Evolutionary conservation across 2,113 vertebrate species (phyloP).

Genomic region (Ranitomeya imitator): DNA sequence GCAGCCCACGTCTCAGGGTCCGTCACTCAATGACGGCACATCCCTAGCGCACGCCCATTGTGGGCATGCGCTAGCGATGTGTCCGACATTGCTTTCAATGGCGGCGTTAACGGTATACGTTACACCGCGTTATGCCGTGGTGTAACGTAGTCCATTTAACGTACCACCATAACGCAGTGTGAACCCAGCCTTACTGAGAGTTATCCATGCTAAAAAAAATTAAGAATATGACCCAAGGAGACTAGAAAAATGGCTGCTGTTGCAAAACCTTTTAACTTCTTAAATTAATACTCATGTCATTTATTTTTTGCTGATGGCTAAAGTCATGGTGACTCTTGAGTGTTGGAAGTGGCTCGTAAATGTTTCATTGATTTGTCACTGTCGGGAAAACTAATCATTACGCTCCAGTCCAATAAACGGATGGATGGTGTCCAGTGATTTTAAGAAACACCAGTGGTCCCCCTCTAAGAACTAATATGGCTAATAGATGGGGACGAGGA

Average conservation of each 20-base stretch:
- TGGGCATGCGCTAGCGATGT: too few species aligned
- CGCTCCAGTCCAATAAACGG: not conserved
- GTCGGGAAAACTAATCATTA: not conserved
- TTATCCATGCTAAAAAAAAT: not conserved
- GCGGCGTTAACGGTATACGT: too few species aligned
- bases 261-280: not conserved
- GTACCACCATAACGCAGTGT: too few species aligned
- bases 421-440: not conserved
- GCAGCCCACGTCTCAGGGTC: too few species aligned
- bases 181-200: too few species aligned
- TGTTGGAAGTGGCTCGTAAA: not conserved
- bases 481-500: too few species aligned
- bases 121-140: too few species aligned
- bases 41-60: too few species aligned
- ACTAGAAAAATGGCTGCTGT: too few species aligned
- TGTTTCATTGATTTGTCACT: not conserved
- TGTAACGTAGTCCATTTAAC: too few species aligned
- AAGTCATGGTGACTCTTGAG: not conserved
- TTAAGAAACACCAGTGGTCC: not conserved
- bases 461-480: not conserved
- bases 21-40: too few species aligned
- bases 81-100: too few species aligned
- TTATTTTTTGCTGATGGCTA: not conserved
- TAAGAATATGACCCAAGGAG: not conserved
- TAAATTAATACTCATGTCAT: not conserved